Evolutionary conservation across 2,888 invertebrate genomes (phyloP), one percentile per base, ranked within the genome.

Genomic region (Steinernema scapterisci): DNA sequence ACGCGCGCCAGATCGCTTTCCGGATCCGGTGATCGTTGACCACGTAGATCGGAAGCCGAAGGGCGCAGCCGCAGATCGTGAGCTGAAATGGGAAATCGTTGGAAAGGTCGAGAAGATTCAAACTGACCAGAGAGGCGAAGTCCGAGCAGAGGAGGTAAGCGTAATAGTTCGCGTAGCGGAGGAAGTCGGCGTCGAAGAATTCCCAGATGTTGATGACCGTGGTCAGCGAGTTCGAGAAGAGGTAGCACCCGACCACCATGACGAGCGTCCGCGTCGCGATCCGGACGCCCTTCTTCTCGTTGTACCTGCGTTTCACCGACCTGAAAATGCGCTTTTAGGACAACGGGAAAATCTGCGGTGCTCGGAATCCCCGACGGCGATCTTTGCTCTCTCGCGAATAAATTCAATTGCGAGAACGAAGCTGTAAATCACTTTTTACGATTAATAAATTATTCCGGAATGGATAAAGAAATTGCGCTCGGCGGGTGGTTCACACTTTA

Each of bases 241-340:
- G 71, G 72, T 82, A 82, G 72, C 82, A 82, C 9, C 79, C 76
- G 27, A 80, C 80, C n/a, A 82, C 84, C 80, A 85, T 80, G 9
- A 81, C 79, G 54, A 84, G 73, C 0, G 84, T 84, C 72, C 82
- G 71, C 5, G 84, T 85, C 7, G 84, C 84, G 23, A 85, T 77
- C 25, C 83, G 76, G 23, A 85, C 84, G 16, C 84, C 84, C 44
- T 77, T 76, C 72, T 82, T 84, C 43, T 83, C 84, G 70, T 74
- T 76, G 75, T 79, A 79, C 21, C 75, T 75, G 19, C 76, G 48
- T n/a, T 74, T 71, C 21, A 79, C 45, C 13, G 77, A 77, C 16
- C 78, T 78, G 51, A 38, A 38, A 38, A 3, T 38, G 38, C 38
- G 38, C 38, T 38, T 38, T 38, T 38, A 38, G n/a, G n/a, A n/a